These are phyloP conservation scores for Stegodyphus dumicola DNA, from an alignment of 1,140 invertebrate genomes.

Conservation along the genomic window DNA sequence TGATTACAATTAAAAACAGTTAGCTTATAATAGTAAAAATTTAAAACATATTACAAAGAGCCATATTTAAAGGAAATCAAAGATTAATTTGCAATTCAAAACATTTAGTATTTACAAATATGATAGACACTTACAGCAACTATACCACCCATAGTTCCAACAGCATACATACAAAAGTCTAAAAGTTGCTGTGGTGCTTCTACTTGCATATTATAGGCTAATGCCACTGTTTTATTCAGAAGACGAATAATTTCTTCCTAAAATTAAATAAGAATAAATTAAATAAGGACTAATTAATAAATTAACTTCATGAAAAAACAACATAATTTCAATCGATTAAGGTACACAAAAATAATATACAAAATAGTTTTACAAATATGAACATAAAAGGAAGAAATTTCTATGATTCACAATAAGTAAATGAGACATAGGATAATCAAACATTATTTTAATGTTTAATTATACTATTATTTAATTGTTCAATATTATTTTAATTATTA, in stretches of 20 bases:
- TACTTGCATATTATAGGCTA: slow-evolving; percentile 64
- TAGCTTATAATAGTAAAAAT: no score
- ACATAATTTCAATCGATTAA: no score
- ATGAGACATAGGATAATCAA: no score
- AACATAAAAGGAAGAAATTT: no score
- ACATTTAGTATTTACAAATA: background rate
- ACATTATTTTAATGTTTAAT: no score
- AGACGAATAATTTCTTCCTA: slow-evolving; percentile 63
- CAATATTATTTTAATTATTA: no score
- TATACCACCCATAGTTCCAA: slow-evolving; percentile 65
- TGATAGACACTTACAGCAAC: slow-evolving; percentile 63
- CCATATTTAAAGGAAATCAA: background rate
- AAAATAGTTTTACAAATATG: no score
- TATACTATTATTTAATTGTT: no score
- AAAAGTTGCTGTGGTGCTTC: slow-evolving; percentile 65
- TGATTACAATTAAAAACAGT: no score
- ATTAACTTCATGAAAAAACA: background rate
- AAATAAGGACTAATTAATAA: background rate
- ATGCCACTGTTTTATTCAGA: slow-evolving; percentile 63
- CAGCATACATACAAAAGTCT: slow-evolving; percentile 65
- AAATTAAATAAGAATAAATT: slow-evolving; percentile 8
- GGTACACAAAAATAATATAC: no score
- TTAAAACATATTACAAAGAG: background rate
- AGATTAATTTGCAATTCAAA: background rate
- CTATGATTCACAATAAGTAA: no score